These are phyloP conservation scores for Percopsis transmontana DNA, from an alignment of 2,113 vertebrate species.

Conservation along the genomic window DNA sequence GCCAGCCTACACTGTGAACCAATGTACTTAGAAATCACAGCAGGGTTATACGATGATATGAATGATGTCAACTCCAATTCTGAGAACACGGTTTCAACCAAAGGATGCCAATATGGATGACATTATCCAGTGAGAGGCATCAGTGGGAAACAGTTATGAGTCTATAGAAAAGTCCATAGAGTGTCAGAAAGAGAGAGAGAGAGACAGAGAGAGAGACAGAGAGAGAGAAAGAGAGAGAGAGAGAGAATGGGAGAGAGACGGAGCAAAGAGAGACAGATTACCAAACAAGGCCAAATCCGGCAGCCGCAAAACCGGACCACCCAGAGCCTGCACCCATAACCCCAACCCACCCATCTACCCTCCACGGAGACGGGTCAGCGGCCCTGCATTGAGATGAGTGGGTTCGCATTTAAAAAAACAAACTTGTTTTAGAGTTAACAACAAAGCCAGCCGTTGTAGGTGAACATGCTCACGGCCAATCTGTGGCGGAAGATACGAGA, in stretches of 20 bases:
- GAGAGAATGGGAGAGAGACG: constrained; percentile 37
- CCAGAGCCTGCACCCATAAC: constrained; percentile 51
- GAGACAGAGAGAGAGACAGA: constrained; percentile 15
- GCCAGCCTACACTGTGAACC: too few relatives aligned
- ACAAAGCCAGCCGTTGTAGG: constrained; percentile 46
- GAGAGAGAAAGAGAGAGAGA: constrained; percentile 17
- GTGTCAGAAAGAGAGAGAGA: constrained; percentile 19
- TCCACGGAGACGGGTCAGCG: constrained; percentile 38
- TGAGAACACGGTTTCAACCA: too few relatives aligned
- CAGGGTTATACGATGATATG: not conserved
- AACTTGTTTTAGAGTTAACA: constrained; percentile 42
- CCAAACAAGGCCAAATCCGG: constrained; percentile 68
- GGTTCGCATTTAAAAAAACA: constrained; percentile 4
- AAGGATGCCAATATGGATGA: too few relatives aligned
- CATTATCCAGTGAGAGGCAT: not conserved
- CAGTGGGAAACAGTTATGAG: constrained; percentile 11
- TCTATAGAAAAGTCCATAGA: not conserved
- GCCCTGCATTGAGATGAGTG: constrained; percentile 7
- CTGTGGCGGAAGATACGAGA: constrained; percentile 64
- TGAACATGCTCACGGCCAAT: constrained; percentile 2
- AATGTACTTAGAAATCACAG: not conserved
- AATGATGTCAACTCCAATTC: too few relatives aligned
- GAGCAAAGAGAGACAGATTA: constrained; percentile 63
- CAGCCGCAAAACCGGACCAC: constrained; percentile 56
- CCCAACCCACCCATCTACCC: constrained; percentile 20